phyloP scores from a whole-genome alignment of 2,113 vertebrate species.

The Rhadina sibilatrix region DNA sequence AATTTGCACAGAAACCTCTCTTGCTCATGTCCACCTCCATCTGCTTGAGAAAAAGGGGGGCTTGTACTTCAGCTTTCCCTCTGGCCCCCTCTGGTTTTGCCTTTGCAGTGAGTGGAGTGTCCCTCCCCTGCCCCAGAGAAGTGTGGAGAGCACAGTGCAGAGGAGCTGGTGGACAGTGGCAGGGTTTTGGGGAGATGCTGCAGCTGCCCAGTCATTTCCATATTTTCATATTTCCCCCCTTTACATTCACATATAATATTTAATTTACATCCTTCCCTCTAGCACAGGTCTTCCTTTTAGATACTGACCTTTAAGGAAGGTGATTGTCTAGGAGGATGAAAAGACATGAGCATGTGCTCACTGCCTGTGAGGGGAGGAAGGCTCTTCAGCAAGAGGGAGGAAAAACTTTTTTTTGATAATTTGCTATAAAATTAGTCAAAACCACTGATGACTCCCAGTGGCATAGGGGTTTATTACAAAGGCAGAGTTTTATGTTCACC shows the following conservation, averaged over 20 bases:
- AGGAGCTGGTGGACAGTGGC: rapidly evolving
- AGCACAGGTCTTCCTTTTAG: background rate
- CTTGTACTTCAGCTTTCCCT: background rate
- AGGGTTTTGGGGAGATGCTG: background rate
- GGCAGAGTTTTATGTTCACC: background rate
- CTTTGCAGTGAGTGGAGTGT: background rate
- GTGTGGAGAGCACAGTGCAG: background rate
- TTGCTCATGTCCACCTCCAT: background rate
- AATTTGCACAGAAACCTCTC: background rate
- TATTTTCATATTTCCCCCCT: background rate
- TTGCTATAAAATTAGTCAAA: background rate
- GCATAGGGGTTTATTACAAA: background rate
- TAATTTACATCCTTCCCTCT: background rate
- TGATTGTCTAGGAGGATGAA: background rate
- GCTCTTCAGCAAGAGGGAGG: background rate
- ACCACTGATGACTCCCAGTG: background rate
- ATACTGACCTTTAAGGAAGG: background rate
- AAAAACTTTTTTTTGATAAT: background rate
- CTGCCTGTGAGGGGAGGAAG: background rate
- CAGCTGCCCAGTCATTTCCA: background rate
- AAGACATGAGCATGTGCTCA: rapidly evolving
- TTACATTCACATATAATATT: background rate
- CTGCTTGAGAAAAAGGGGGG: background rate
- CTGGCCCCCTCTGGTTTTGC: background rate
- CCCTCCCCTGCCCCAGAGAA: background rate